Evolutionary conservation across 2,113 vertebrate genomes (phyloP), one percentile per base, ranked within the genome.

Genomic region (Tachuris rubrigastra): DNA sequence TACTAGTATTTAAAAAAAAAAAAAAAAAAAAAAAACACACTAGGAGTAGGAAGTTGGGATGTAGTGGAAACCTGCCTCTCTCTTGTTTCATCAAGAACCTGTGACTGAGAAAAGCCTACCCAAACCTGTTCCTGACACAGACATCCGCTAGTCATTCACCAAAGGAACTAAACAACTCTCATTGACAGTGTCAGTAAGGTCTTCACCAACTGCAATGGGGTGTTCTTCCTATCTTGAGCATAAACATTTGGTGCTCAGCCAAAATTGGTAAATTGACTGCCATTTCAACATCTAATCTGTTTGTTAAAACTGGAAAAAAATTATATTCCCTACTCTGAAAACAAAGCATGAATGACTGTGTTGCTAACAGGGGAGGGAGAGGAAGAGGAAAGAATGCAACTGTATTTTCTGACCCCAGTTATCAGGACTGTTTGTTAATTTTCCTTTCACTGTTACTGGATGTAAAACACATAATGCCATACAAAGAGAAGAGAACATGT

Each of bases 191-290:
- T 8, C 46, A 20, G 7, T 6, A 7, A 85, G 33, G 30, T 44
- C 33, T 75, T 85, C 42, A 16, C 46, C 0, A 3, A 5, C 33
- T 75, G 13, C 49, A 44, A 39, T 39, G 27, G 21, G 12, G 2
- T 4, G 1, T 4, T 9, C 1, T 67, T 72, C 39, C 62, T 75
- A 31, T 78, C 56, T 55, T 41, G 6, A 8, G 35, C 1, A 1
- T 33, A 55, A 82, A 28, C 4, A 12, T 77, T 65, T 69, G 72
- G 14, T 79, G 47, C 14, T 50, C 52, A 72, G 23, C 6, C 79
- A 83, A 59, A 90, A 42, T 14, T 14, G 16, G 27, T 73, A 30
- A 79, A 47, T 52, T 49, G 56, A 37, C 42, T 78, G n/a, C 21
- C 10, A 14, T 79, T 83, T 83, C 44, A 76, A 15, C 22, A 35